phyloP scores from a whole-genome alignment of 1,140 invertebrate species.

The Dendroctonus ponderosae region DNA sequence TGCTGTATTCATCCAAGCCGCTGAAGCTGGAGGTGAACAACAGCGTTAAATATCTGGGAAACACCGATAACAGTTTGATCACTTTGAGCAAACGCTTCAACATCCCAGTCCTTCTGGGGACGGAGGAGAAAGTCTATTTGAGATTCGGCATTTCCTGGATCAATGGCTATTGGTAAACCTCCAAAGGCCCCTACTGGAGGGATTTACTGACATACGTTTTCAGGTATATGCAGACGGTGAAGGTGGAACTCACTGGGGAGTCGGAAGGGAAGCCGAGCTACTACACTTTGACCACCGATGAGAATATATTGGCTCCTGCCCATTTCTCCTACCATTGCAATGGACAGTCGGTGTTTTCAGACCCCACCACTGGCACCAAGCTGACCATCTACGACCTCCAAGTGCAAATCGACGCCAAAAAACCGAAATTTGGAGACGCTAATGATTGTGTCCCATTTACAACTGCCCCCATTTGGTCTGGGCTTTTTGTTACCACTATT shows the following conservation, averaged over 20 bases:
- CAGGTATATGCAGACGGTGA: slow-evolving; percentile 26
- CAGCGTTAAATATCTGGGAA: slow-evolving; percentile 31
- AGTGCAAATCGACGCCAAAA: slow-evolving; percentile 51
- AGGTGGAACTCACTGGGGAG: slow-evolving; percentile 36
- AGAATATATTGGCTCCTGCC: slow-evolving; percentile 51
- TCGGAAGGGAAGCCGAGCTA: slow-evolving; percentile 16
- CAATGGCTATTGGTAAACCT: slow-evolving; percentile 44
- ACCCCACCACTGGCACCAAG: slow-evolving; percentile 35
- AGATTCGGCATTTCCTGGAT: slow-evolving; percentile 43
- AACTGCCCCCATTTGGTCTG: slow-evolving; percentile 75
- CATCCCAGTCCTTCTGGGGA: slow-evolving; percentile 34
- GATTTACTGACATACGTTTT: not conserved
- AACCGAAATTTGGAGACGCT: slow-evolving; percentile 55
- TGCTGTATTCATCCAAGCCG: slow-evolving; percentile 43
- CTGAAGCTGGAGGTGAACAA: slow-evolving; percentile 38
- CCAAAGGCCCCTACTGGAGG: no score
- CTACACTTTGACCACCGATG: slow-evolving; percentile 38
- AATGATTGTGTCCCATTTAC: slow-evolving; percentile 79
- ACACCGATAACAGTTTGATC: slow-evolving; percentile 30
- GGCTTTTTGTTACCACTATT: slow-evolving; percentile 67
- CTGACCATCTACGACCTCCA: slow-evolving; percentile 53
- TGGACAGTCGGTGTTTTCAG: slow-evolving; percentile 45
- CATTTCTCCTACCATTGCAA: slow-evolving; percentile 58
- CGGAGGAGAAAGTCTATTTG: slow-evolving; percentile 41
- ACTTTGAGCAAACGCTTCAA: slow-evolving; percentile 38